Conservation (phyloP, 2,113 vertebrate species). For the Brachionichthys hirsutus region DNA sequence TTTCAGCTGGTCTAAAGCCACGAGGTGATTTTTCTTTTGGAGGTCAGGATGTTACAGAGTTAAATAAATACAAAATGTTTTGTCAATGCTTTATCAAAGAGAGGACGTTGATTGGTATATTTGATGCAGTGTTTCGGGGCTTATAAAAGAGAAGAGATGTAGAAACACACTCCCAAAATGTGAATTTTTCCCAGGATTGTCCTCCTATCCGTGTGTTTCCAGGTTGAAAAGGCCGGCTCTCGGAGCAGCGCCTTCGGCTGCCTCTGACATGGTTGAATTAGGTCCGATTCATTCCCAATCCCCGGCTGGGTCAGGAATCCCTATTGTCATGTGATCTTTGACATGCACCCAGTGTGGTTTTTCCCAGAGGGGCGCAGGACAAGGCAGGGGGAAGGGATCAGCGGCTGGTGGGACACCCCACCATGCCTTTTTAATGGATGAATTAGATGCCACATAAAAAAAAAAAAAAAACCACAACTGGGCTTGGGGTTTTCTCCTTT, state of each 20-base stretch:
- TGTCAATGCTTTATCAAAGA: constrained; percentile 24
- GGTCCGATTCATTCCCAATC: constrained; percentile 60
- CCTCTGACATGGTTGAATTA: constrained; percentile 67
- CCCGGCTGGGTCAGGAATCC: constrained; percentile 71
- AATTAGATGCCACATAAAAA: constrained; percentile 75
- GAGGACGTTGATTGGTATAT: constrained; percentile 72
- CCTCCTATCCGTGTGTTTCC: constrained; percentile 35
- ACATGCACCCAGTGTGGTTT: constrained; percentile 66
- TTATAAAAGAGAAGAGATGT: background rate
- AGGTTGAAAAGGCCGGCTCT: constrained; percentile 33
- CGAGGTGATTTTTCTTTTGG: too few species aligned
- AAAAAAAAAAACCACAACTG: constrained; percentile 75
- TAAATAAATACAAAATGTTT: too few species aligned
- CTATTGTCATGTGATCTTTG: constrained; percentile 78
- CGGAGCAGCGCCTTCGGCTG: constrained; percentile 38
- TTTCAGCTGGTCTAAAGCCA: constrained; percentile 4
- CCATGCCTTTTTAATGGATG: constrained; percentile 72
- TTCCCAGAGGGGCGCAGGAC: constrained; percentile 51
- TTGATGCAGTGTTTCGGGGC: constrained; percentile 40
- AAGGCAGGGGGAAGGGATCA: constrained; percentile 42
- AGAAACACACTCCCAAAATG: background rate
- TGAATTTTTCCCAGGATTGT: constrained; percentile 39
- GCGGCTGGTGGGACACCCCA: constrained; percentile 65
- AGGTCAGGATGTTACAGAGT: too few species aligned
- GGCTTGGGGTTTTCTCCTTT: constrained; percentile 54